Conservation (phyloP, 1,140 invertebrate species). For the Aricia agestis region DNA sequence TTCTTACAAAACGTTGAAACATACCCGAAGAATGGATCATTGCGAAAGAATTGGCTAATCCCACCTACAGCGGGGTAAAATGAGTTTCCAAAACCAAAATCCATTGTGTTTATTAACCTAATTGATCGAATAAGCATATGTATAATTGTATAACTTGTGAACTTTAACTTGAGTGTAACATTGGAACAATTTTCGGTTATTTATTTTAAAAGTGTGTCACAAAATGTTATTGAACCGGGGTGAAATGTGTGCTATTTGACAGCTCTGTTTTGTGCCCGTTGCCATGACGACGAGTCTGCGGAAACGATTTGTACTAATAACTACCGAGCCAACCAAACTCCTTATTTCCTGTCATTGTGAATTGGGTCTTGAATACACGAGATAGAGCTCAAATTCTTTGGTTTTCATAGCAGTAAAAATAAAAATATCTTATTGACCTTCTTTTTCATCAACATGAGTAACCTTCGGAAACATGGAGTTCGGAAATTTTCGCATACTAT, state of each 20-base stretch:
- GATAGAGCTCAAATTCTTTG: not conserved
- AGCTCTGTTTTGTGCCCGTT: constrained; percentile 54
- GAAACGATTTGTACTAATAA: constrained; percentile 36
- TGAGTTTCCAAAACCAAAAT: constrained; percentile 62
- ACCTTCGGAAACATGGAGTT: no score
- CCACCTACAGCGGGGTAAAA: constrained; percentile 56
- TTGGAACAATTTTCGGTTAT: constrained; percentile 40
- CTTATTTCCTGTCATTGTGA: not conserved
- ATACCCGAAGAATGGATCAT: constrained; percentile 55
- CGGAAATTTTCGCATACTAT: no score
- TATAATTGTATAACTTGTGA: constrained; percentile 30
- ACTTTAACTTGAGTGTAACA: constrained; percentile 25
- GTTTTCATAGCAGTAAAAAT: no score
- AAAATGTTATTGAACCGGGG: constrained; percentile 35
- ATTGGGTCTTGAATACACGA: not conserved
- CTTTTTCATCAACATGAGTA: no score
- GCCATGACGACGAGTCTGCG: constrained; percentile 48
- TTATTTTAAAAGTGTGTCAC: constrained; percentile 46
- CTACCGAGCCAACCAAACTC: constrained; percentile 14
- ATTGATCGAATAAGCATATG: constrained; percentile 37
- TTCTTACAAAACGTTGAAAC: constrained; percentile 25
- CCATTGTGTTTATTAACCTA: constrained; percentile 47
- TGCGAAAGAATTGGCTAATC: constrained; percentile 50
- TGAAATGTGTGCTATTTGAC: constrained; percentile 55
- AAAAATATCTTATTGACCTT: no score